Base-by-base conservation (phyloP, 2,113 vertebrate species). In the Himantopus leucocephalus region DNA sequence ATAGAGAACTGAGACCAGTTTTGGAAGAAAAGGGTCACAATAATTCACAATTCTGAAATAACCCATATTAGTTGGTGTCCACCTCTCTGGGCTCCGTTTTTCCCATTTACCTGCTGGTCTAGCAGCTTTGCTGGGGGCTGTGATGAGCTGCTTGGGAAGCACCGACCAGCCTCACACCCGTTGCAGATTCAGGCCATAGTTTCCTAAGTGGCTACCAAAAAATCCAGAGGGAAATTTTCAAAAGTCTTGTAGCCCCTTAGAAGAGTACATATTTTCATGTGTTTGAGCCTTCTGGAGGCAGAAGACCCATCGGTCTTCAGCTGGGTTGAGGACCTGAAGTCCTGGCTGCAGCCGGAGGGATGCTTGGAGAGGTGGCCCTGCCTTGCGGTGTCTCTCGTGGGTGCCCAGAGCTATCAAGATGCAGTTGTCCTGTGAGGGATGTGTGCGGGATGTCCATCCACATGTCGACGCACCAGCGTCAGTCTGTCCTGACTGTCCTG, bases 321-420 rank as follows among this genome's bases (percentile, higher is more conserved):
- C 5, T 0, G 6, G 35, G 15, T 14, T 0, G 1, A 52, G 60
- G 37, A 21, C 58, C 55, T 21, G 52, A 45, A 48, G 34, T 24
- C 17, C n/a, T 48, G 53, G 22, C 48, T 27, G 82, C 34, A 39
- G 37, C 39, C 2, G 0, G 43, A 43, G 50, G 21, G 45, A 12
- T 32, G 76, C 14, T 5, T 18, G 6, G 41, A 63, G 77, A 71
- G 64, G 19, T n/a, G 53, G 12, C 43, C 2, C 0, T 60, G 22
- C n/a, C 10, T 78, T 1, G 8, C 0, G 8, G 48, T 47, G 64
- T 12, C 39, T 5, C 39, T 79, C 2, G 0, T 0, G 3, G 45
- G 32, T 50, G 9, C 32, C 73, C 6, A 9, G 52, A 71, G 70
- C 77, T 39, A n/a, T 20, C 35, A 8, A 7, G 47, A 15, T 18